These are phyloP conservation scores for Erpobdella octoculata DNA, from an alignment of 2,888 invertebrate genomes.

Conservation along the genomic window DNA sequence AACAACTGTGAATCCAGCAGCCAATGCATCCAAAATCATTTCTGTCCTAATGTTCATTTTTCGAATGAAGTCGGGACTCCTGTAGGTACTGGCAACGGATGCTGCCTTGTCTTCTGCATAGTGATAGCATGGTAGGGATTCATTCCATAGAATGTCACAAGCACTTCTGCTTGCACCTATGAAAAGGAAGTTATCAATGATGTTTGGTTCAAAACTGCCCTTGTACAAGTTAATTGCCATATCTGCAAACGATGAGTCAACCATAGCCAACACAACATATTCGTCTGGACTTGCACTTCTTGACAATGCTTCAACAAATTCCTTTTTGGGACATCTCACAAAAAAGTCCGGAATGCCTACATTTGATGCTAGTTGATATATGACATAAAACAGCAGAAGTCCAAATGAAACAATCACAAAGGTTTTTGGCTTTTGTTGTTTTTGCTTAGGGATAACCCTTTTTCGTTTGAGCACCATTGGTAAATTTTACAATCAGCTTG, in stretches of 20 bases:
- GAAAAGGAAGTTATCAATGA: conserved; percentile 32
- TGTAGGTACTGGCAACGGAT: conserved; percentile 20
- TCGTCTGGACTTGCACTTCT: conserved; percentile 16
- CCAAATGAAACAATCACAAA: conserved; percentile 12
- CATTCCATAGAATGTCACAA: conserved; percentile 24
- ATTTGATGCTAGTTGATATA: conserved; percentile 18
- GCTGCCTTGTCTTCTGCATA: conserved; percentile 25
- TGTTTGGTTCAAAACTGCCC: conserved; percentile 23
- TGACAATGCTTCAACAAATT: conserved; percentile 13
- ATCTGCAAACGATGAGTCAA: conserved; percentile 29
- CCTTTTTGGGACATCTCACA: background rate
- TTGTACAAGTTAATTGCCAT: conserved; percentile 32
- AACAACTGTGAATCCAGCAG: conserved; percentile 30
- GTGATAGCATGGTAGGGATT: conserved; percentile 25
- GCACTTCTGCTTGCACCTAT: conserved; percentile 19
- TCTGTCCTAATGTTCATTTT: conserved; percentile 37
- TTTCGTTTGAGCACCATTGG: conserved; percentile 10
- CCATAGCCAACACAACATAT: conserved; percentile 27
- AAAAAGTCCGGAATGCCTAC: background rate
- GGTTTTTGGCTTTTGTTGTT: conserved; percentile 16
- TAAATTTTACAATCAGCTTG: too few relatives aligned
- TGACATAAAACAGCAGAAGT: conserved; percentile 9
- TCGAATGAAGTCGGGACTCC: conserved; percentile 27
- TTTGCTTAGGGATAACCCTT: conserved; percentile 7
- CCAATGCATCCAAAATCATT: conserved; percentile 33